A percentile compares a stretch with the other conserved stretches of the same genome.
phyloP scores from a whole-genome alignment of 2,888 invertebrate genomes.

The Erebia palarica region DNA sequence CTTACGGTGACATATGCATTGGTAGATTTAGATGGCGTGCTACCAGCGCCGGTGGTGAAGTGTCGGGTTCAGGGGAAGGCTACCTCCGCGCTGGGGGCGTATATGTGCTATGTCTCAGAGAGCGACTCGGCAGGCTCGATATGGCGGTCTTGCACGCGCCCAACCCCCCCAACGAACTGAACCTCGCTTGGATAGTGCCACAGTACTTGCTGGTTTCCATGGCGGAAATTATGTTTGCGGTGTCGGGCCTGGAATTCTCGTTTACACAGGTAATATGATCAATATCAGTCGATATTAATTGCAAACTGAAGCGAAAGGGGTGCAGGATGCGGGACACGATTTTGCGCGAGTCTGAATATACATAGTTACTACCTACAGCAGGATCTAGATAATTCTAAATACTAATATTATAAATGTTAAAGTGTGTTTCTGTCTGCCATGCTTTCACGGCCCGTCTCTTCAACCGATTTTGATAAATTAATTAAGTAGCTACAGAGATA shows the following conservation, averaged over 20 bases:
- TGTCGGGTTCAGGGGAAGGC: conserved; percentile 65
- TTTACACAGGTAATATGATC: conserved; percentile 83
- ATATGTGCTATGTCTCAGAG: conserved; percentile 81
- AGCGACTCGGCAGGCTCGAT: conserved; percentile 76
- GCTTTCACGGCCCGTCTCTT: too few species aligned
- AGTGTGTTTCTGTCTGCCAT: too few species aligned
- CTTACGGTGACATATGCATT: too few species aligned
- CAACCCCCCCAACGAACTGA: conserved; percentile 85
- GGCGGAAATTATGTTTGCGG: conserved; percentile 92
- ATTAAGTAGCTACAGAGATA: too few species aligned
- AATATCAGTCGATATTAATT: background rate
- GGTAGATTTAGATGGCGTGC: conserved; percentile 68
- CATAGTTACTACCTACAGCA: too few species aligned
- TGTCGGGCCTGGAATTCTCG: conserved; percentile 92
- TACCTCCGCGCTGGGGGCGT: conserved; percentile 73
- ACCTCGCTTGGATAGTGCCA: conserved; percentile 88
- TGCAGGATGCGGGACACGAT: too few species aligned
- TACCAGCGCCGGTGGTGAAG: conserved; percentile 56
- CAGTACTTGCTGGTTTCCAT: conserved; percentile 91
- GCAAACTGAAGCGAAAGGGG: too few species aligned
- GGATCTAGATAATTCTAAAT: too few species aligned
- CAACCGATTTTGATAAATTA: too few species aligned
- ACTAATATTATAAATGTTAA: too few species aligned
- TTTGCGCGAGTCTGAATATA: too few species aligned
- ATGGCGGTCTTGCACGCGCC: conserved; percentile 83